phyloP scores from a whole-genome alignment of 2,797 vertebrate genomes.

The Aplochiton taeniatus region DNA sequence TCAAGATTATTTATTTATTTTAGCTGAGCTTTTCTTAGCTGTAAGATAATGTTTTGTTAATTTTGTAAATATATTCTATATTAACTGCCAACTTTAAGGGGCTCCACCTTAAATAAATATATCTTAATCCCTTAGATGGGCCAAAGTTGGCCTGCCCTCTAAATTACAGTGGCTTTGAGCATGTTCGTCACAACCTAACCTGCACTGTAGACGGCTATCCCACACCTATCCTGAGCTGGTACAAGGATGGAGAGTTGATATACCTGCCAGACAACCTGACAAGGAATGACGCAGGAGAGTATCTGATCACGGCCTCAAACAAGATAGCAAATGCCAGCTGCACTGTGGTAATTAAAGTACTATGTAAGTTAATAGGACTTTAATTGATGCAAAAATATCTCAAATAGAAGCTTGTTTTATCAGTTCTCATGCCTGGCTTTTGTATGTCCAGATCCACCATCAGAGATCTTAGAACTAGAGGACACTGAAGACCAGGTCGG shows the following conservation, averaged over 20 bases:
- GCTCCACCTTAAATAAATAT: not conserved
- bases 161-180: conserved; percentile 33
- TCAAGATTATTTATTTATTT: not conserved
- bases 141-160: conserved; percentile 50
- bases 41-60: not conserved
- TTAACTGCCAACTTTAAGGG: not conserved
- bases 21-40: not conserved
- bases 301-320: conserved; percentile 49
- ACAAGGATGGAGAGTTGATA: conserved; percentile 50
- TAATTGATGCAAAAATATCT: not conserved
- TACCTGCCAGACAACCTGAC: conserved; percentile 28
- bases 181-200: conserved; percentile 6
- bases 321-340: fast-evolving
- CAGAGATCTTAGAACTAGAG: conserved; percentile 57
- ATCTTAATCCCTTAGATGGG: conserved; percentile 47
- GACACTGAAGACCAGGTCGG: conserved; percentile 51
- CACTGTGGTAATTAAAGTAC: conserved; percentile 53
- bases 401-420: not conserved
- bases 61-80: not conserved
- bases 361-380: conserved; percentile 54
- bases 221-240: conserved; percentile 16
- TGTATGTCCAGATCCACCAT: conserved; percentile 54
- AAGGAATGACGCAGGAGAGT: conserved; percentile 54
- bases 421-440: not conserved
- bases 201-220: conserved; percentile 57